Conservation (phyloP, 1,140 invertebrate genomes). For the Venturia canescens region DNA sequence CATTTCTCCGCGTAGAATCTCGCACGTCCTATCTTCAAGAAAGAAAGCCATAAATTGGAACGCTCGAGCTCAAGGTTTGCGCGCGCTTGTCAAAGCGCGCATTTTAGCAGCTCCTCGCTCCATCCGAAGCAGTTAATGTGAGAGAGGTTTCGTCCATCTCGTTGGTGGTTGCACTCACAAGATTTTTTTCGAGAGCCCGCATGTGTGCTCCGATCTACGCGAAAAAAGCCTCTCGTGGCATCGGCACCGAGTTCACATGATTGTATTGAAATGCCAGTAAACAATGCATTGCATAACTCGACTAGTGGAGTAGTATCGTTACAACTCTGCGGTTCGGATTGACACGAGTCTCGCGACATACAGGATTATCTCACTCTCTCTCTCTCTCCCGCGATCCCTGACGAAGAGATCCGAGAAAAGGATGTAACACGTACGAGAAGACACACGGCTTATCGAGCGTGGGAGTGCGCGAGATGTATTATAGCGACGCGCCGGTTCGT, state of each 20-base stretch:
- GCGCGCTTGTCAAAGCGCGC: no score
- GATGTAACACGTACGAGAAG: constrained; percentile 15
- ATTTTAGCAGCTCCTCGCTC: neutral
- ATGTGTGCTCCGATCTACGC: neutral
- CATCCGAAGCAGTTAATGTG: neutral
- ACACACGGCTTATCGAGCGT: neutral
- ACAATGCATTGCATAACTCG: constrained; percentile 66
- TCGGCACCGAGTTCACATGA: constrained; percentile 59
- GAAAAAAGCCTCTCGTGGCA: neutral
- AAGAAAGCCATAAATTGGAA: neutral
- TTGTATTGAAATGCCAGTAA: constrained; percentile 70
- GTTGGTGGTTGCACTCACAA: neutral
- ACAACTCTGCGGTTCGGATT: constrained; percentile 49
- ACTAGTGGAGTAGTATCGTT: constrained; percentile 53
- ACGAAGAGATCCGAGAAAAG: neutral
- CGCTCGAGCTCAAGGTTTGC: no score
- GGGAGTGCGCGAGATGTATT: neutral
- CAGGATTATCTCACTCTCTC: constrained; percentile 4
- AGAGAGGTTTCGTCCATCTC: neutral
- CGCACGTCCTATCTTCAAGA: neutral
- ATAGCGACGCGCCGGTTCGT: neutral
- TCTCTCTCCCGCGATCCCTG: neutral
- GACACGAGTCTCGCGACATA: constrained; percentile 56
- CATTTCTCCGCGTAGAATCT: constrained; percentile 56
- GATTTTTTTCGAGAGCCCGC: neutral